A percentile compares a stretch with the other conserved stretches of the same genome.
These are phyloP conservation scores for Casuarius casuarius DNA, from an alignment of 2,113 vertebrate species.

Conservation along the genomic window DNA sequence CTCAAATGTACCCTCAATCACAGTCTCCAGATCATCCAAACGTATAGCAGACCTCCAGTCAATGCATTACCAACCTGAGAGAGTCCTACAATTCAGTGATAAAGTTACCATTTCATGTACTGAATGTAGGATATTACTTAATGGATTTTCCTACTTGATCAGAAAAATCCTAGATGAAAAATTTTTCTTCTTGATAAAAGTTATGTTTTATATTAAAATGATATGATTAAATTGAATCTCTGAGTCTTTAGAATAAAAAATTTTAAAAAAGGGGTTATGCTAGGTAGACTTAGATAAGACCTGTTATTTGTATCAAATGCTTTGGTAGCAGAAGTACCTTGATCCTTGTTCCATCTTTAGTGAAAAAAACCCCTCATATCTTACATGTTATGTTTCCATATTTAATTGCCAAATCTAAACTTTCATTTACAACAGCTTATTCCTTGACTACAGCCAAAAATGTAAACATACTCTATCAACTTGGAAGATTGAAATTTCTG, in stretches of 20 bases:
- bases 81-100: background rate
- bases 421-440: background rate
- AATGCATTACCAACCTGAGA: rapidly evolving
- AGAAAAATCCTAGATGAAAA: background rate
- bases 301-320: background rate
- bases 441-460: background rate
- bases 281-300: background rate
- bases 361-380: rapidly evolving
- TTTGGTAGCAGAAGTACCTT: background rate
- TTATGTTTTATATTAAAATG: background rate
- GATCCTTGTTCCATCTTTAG: background rate
- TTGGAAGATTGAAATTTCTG: background rate
- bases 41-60: background rate
- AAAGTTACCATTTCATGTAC: background rate
- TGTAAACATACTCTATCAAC: rapidly evolving
- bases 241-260: background rate
- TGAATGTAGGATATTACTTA: background rate
- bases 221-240: background rate
- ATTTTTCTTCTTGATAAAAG: background rate
- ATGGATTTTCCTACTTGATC: background rate
- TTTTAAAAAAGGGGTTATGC: background rate
- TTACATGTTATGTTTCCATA: background rate
- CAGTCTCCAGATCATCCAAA: background rate
- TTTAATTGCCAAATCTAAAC: background rate
- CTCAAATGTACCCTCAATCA: background rate